Evolutionary conservation across 1,140 invertebrate genomes (phyloP).

Genomic region (Metopolophium dirhodum): DNA sequence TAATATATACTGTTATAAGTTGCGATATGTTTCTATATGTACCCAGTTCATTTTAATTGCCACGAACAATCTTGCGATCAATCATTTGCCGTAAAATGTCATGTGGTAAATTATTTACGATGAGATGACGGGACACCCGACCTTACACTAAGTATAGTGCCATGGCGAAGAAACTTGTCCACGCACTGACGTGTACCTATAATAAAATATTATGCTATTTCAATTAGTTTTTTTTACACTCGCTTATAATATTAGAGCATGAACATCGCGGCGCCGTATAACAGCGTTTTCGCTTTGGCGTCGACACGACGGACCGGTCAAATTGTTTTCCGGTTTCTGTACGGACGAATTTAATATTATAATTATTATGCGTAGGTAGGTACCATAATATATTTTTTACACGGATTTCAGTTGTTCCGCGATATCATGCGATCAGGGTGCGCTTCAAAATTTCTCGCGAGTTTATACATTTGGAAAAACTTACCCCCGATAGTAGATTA

Average conservation of each 20-base stretch:
- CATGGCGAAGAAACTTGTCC: not conserved
- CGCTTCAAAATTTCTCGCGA: not conserved
- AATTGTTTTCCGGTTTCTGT: not conserved
- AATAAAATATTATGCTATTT: constrained; percentile 6
- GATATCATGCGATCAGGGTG: not conserved
- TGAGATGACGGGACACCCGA: not conserved
- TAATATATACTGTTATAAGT: too few relatives aligned
- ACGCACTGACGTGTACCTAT: not conserved
- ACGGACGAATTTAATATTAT: not conserved
- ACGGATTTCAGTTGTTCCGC: not conserved
- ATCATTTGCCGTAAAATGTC: too few relatives aligned
- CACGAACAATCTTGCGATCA: too few relatives aligned
- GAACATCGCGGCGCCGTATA: not conserved
- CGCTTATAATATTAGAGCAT: not conserved
- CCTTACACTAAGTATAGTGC: not conserved
- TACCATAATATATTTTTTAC: not conserved
- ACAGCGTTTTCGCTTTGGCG: not conserved
- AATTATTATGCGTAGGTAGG: too few relatives aligned
- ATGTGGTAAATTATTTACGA: not conserved
- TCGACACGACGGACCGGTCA: not conserved
- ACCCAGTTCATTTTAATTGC: too few relatives aligned
- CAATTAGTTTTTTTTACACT: not conserved
- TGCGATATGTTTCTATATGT: too few relatives aligned
- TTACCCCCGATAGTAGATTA: not conserved
- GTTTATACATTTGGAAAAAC: not conserved